These are phyloP conservation scores for Heliconius ismenius DNA, from an alignment of 2,888 invertebrate species.

Conservation along the genomic window DNA sequence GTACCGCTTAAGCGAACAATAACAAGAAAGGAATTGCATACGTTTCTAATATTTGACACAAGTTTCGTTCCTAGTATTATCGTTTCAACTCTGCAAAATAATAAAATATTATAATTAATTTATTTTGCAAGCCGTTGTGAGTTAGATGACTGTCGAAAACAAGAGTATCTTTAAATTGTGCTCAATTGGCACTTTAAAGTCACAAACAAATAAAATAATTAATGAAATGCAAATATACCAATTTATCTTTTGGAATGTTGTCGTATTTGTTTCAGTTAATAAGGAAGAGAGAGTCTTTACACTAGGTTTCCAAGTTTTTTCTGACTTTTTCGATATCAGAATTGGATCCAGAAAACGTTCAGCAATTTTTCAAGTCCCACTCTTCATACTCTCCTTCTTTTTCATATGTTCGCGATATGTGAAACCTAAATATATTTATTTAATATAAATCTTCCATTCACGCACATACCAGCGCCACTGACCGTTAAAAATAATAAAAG, in stretches of 20 bases:
- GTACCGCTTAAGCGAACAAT: too few relatives aligned
- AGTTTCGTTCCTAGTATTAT: too few relatives aligned
- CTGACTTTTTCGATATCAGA: too few relatives aligned
- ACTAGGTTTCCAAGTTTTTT: too few relatives aligned
- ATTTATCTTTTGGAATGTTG: not conserved
- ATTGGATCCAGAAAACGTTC: not conserved
- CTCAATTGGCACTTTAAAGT: slow-evolving; percentile 1
- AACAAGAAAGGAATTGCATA: not conserved
- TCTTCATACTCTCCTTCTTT: too few relatives aligned
- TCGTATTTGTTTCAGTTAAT: too few relatives aligned
- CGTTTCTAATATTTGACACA: not conserved
- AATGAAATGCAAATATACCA: not conserved
- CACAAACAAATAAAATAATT: not conserved
- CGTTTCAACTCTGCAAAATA: not conserved
- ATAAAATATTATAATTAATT: not conserved
- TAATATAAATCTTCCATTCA: not conserved
- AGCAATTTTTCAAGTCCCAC: too few relatives aligned
- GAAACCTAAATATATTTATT: not conserved
- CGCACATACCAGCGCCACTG: not conserved
- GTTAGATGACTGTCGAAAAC: not conserved
- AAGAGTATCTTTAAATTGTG: not conserved
- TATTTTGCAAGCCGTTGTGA: not conserved
- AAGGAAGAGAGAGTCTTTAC: too few relatives aligned
- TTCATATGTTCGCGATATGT: not conserved
- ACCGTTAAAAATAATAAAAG: not conserved